Base-by-base conservation (phyloP, 1,140 invertebrate genomes). In the Paralvinella palmiformis region DNA sequence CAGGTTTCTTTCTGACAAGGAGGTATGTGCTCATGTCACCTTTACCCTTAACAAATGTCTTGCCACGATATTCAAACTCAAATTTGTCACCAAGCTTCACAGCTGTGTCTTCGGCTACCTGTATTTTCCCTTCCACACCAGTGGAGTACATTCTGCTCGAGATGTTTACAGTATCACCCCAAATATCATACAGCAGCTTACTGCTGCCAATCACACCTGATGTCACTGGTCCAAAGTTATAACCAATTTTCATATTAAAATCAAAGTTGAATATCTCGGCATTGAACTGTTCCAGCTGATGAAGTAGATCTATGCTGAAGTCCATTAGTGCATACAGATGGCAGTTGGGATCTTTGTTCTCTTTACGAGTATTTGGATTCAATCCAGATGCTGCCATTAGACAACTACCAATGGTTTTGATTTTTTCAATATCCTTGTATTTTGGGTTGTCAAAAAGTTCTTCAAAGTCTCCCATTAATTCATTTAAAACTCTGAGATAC, bases 121-220 rank as follows among this genome's bases (percentile, higher is more conserved):
- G 65, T 10, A 67, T 67, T 31, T 44, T 36, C 17, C 53, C 61
- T 7, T 56, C 33, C n/a, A 88, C 71, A 0, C 80, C 81, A n/a
- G 79, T 82, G 5, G 92, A 94, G 75, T 98, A 95, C 95, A 86
- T 96, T 59, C 95, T 83, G 3, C 91, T 94, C 0, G 95, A 93
- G 59, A 98, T 95, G 80, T 98, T 98, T 0, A 97, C 94, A 0
- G 95, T 93, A 80, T 98, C 94, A 0, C 96, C 95, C 96, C 96
- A 98, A 59, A 98, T 97, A 77, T 98, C 96, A 70, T 96, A 98
- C 73, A 94, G 92, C 20, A 97, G 82, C 75, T 97, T 98, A 0
- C 91, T 91, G 0, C 94, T 96, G 0, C 95, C 95, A 55, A 98
- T 96, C 0, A 98, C 94, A 3, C 95, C 96, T 0, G 93, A 92